Base-by-base conservation (phyloP, 2,888 invertebrate genomes). In the Pemphredon lugubris region DNA sequence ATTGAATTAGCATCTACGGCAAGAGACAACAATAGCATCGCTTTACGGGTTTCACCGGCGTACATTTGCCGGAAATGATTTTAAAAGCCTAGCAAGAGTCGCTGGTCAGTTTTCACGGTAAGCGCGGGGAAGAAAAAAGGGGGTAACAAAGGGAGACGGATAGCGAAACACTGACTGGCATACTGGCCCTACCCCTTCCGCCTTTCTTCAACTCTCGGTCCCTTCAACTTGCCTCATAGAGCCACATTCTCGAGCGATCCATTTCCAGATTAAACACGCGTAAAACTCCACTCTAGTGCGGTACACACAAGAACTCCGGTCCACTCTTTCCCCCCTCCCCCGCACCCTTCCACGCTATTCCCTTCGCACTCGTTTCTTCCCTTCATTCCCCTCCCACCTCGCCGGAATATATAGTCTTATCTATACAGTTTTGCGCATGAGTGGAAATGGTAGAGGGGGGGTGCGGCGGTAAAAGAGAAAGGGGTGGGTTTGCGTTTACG, bases 241-340 rank as follows among this genome's bases (percentile, higher is more conserved):
- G 79, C 73, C 79, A 79, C 83, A 83, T 85, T 86, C 85, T 86
- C 84, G 82, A 82, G 75, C 86, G 83, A 87, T 88, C 88, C 87
- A 88, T 89, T 89, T 89, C 85, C 83, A 88, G 87, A 88, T 89
- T 88, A 88, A 89, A 89, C 84, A 86, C 85, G 86, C 87, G 86
- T 88, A 85, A 87, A 87, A 87, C 84, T 84, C 80, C 70, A 77
- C 84, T 84, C 82, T 79, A 75, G 73, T 79, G 65, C 77, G 76
- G 79, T 79, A 73, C 79, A 83, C 67, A 83, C 77, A 81, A 79
- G 77, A 82, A 82, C 73, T 61, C 59, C n/a, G n/a, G n/a, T 58
- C 51, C 70, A 57, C 60, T 55, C 54, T 65, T 51, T 23, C 75
- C 68, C 73, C 67, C 63, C 76, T 65, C 39, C 66, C 26, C 61